These are phyloP conservation scores for Dendroctonus valens DNA, from an alignment of 1,140 invertebrate species.

Conservation along the genomic window DNA sequence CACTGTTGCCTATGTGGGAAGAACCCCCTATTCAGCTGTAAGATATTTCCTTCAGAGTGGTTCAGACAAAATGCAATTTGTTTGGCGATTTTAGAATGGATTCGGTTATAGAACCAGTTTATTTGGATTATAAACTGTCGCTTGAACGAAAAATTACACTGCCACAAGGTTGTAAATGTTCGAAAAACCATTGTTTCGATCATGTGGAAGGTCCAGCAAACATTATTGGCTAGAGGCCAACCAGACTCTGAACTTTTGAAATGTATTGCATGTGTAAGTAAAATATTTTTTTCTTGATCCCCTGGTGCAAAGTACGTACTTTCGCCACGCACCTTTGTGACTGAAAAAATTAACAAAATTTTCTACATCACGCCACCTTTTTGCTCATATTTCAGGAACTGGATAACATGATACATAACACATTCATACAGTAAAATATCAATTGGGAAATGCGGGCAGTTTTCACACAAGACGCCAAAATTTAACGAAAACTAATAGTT, in stretches of 20 bases:
- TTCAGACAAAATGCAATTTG: background rate
- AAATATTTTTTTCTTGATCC: background rate
- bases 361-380: too few species aligned
- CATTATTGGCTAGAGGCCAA: constrained; percentile 61
- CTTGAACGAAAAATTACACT: constrained; percentile 55
- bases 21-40: constrained; percentile 58
- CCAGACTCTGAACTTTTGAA: constrained; percentile 76
- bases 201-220: constrained; percentile 57
- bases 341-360: too few species aligned
- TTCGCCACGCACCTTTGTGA: too few species aligned
- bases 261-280: constrained; percentile 55
- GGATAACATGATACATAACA: too few species aligned
- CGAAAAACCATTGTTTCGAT: constrained; percentile 56
- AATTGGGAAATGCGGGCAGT: too few species aligned
- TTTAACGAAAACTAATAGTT: too few species aligned
- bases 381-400: too few species aligned
- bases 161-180: constrained; percentile 64
- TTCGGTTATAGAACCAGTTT: constrained; percentile 45
- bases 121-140: too few species aligned
- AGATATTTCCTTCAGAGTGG: constrained; percentile 39
- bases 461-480: too few species aligned
- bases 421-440: too few species aligned
- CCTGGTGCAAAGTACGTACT: too few species aligned
- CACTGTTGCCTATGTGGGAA: constrained; percentile 61
- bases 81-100: constrained; percentile 43